phyloP scores from a whole-genome alignment of 2,797 vertebrate genomes.

The Linurgus olivaceus region DNA sequence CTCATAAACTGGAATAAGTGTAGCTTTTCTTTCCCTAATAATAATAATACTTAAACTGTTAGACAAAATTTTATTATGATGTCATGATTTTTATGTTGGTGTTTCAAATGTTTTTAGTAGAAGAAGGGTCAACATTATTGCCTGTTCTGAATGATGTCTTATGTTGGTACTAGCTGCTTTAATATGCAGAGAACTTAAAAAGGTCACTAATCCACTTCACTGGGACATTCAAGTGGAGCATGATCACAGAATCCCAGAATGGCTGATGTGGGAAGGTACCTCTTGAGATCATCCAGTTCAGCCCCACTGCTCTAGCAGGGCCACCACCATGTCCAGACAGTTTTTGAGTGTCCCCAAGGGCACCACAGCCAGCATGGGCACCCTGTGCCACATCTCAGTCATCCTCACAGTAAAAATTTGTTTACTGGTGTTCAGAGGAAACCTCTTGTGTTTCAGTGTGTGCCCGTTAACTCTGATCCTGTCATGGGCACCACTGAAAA shows the following conservation, averaged over 20 bases:
- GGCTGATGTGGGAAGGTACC: background rate
- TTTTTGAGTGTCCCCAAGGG: background rate
- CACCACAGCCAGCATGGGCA: background rate
- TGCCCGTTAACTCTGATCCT: background rate
- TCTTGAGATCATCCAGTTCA: background rate
- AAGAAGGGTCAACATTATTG: background rate
- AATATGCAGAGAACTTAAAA: background rate
- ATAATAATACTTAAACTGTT: background rate
- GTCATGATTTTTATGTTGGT: background rate
- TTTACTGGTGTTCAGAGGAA: background rate
- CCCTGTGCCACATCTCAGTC: background rate
- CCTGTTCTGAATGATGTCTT: background rate
- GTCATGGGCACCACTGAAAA: background rate
- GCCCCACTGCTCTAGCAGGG: background rate
- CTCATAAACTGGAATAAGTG: background rate
- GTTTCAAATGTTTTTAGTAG: background rate
- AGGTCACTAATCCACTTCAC: background rate
- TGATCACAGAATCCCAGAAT: background rate
- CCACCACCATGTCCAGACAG: background rate
- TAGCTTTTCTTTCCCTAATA: background rate
- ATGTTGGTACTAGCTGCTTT: background rate
- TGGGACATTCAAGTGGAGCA: background rate
- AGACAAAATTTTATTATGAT: background rate
- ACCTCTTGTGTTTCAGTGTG: background rate
- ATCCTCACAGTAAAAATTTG: background rate